Conservation (phyloP, 2,113 vertebrate genomes). For the Esox niger region DNA sequence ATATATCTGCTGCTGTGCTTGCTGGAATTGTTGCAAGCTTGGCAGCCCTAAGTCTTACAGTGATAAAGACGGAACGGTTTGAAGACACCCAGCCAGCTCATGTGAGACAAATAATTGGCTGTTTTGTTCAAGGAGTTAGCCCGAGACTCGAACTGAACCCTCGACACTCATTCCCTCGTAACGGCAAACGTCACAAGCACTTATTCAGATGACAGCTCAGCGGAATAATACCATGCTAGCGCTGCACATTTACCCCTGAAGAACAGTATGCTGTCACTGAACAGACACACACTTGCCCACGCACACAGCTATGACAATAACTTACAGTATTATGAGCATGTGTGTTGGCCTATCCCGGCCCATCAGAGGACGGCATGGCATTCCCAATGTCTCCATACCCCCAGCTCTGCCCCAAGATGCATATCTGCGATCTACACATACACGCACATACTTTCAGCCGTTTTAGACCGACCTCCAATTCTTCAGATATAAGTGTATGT, state of each 20-base stretch:
- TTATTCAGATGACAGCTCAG: background rate
- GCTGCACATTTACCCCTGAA: background rate
- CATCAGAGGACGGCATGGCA: too few species aligned
- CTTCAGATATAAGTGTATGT: background rate
- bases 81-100: background rate
- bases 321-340: too few species aligned
- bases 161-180: too few species aligned
- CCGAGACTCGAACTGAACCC: background rate
- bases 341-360: background rate
- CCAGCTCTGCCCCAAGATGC: too few species aligned
- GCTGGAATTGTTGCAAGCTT: constrained; percentile 23
- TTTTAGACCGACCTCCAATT: too few species aligned
- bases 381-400: too few species aligned
- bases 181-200: too few species aligned
- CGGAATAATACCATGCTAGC: background rate
- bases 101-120: constrained; percentile 24
- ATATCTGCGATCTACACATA: too few species aligned
- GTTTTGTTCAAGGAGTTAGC: constrained; percentile 10
- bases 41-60: constrained; percentile 7
- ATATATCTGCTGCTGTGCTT: constrained; percentile 44
- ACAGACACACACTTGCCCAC: background rate
- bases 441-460: too few species aligned
- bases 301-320: too few species aligned
- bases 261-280: background rate
- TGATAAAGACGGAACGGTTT: constrained; percentile 36